Evolutionary conservation across 2,797 vertebrate species (phyloP).

Genomic region (Manis javanica): DNA sequence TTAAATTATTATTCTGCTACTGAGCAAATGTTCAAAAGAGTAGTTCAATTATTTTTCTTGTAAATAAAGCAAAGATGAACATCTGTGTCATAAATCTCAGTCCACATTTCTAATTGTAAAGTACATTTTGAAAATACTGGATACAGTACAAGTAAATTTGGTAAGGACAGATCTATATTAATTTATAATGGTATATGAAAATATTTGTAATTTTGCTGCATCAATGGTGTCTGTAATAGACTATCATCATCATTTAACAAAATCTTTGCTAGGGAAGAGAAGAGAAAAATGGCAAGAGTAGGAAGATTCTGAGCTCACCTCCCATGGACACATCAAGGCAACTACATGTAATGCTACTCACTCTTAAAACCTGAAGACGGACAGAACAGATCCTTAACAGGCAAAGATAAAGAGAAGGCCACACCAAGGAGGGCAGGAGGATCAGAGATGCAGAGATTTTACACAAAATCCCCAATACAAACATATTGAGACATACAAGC

Average conservation of each 20-base stretch:
- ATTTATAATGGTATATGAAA: not conserved
- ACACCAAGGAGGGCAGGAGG: no score
- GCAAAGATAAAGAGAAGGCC: no score
- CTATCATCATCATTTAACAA: not conserved
- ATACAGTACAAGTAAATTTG: not conserved
- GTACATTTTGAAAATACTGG: not conserved
- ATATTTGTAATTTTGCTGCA: not conserved
- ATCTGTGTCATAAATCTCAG: not conserved
- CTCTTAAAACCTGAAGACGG: no score
- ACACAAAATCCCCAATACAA: no score
- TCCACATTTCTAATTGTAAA: not conserved
- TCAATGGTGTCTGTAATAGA: not conserved
- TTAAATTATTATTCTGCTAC: not conserved
- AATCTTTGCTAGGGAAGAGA: not conserved
- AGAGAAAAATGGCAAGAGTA: no score
- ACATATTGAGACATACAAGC: no score
- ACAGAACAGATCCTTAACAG: no score
- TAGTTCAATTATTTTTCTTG: not conserved
- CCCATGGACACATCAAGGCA: no score
- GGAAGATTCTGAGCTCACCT: no score
- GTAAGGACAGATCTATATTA: not conserved
- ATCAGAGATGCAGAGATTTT: no score
- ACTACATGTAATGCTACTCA: no score
- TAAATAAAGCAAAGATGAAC: not conserved
- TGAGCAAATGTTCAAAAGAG: not conserved